Evolutionary conservation across 2,113 vertebrate genomes (phyloP).

Genomic region (Pygoscelis adeliae): DNA sequence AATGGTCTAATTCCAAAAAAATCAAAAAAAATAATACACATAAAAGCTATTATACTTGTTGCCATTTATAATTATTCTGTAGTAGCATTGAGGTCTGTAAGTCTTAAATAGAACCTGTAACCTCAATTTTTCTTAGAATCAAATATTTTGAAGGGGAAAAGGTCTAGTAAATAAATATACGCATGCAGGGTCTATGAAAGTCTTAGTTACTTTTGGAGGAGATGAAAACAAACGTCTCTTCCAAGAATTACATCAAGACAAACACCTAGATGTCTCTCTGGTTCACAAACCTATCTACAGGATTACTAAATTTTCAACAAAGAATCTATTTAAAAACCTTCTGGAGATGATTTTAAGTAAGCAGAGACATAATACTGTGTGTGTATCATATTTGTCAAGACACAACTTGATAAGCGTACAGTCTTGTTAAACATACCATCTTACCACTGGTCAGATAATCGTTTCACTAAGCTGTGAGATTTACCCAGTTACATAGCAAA

Average conservation of each 20-base stretch:
- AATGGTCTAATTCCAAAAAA: not conserved
- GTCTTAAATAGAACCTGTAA: not conserved
- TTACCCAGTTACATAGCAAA: not conserved
- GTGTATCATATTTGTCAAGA: not conserved
- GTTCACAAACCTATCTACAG: not conserved
- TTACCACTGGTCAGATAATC: accelerated
- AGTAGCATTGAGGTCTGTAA: not conserved
- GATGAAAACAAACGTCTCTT: not conserved
- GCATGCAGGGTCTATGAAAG: not conserved
- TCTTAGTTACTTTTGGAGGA: not conserved
- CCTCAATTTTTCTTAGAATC: not conserved
- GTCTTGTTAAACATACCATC: not conserved
- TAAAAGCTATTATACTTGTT: not conserved
- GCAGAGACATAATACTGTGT: not conserved
- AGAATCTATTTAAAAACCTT: not conserved
- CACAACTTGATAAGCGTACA: not conserved
- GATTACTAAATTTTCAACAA: not conserved
- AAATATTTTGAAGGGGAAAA: not conserved
- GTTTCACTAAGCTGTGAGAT: not conserved
- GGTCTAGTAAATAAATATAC: not conserved
- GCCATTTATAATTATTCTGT: not conserved
- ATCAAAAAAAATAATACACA: not conserved
- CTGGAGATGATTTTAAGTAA: not conserved
- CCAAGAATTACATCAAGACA: not conserved
- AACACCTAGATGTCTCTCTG: not conserved